Percentiles rank a stretch among this genome's conserved stretches.
phyloP scores from a whole-genome alignment of 2,113 vertebrate species.

The Leiothrix lutea region DNA sequence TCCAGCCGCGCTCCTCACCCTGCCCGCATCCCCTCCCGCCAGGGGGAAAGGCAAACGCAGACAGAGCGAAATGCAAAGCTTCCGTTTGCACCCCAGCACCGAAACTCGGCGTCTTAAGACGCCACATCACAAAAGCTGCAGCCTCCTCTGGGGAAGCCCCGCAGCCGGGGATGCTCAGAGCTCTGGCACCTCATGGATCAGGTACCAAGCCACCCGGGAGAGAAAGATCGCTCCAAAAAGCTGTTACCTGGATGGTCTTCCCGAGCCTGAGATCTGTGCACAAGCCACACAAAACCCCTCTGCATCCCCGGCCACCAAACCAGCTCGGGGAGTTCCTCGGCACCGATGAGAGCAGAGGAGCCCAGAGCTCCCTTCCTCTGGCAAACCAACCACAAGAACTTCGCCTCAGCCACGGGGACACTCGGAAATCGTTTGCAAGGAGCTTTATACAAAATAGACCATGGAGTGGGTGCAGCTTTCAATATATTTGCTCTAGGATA shows the following conservation, averaged over 20 bases:
- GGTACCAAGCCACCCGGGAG: background rate
- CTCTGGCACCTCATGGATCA: fast-evolving
- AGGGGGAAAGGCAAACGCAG: fast-evolving
- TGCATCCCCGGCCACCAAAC: background rate
- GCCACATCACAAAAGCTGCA: fast-evolving
- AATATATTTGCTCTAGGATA: constrained; percentile 46
- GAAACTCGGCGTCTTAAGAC: fast-evolving
- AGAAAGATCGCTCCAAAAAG: background rate
- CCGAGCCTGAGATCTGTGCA: background rate
- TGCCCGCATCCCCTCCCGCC: fast-evolving
- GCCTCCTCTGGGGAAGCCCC: background rate
- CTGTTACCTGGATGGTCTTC: background rate
- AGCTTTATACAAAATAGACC: constrained; percentile 12
- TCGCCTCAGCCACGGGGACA: background rate
- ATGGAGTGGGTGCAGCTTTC: background rate
- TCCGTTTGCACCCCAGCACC: fast-evolving
- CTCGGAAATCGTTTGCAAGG: background rate
- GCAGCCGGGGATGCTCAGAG: background rate
- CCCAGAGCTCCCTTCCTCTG: background rate
- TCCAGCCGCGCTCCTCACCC: background rate
- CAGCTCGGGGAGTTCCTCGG: background rate
- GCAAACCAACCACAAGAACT: fast-evolving
- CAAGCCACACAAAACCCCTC: background rate
- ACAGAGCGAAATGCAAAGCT: fast-evolving
- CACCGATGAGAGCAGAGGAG: background rate